Percentiles rank a stretch among this genome's conserved stretches.
Evolutionary conservation across 2,113 vertebrate species (phyloP).

Genomic region (Nannobrachium achirus): DNA sequence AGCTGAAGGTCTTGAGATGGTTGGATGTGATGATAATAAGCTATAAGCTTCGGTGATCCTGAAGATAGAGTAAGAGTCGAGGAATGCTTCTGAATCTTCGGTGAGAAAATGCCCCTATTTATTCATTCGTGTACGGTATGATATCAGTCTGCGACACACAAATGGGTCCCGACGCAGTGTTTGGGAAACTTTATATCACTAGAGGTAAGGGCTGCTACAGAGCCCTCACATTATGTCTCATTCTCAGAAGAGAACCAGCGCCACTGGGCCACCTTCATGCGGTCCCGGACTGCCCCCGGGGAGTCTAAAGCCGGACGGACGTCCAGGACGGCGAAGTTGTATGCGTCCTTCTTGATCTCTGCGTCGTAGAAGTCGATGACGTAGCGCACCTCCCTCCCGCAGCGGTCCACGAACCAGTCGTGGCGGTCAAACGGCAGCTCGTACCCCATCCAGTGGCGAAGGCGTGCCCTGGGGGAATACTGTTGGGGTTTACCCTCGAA

Average conservation of each 20-base stretch:
- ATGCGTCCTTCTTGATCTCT: constrained; percentile 82
- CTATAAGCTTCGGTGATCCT: too few relatives aligned
- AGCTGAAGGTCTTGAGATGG: too few relatives aligned
- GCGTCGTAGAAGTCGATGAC: constrained; percentile 97
- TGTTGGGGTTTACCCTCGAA: constrained; percentile 95
- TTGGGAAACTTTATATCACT: too few relatives aligned
- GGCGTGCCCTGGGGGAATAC: constrained; percentile 90
- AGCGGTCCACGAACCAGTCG: constrained; percentile 94
- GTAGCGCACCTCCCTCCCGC: constrained; percentile 92
- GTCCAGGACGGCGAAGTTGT: constrained; percentile 92
- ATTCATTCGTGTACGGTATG: too few relatives aligned
- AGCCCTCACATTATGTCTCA: too few relatives aligned
- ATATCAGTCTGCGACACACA: too few relatives aligned
- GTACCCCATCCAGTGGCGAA: constrained; percentile 98
- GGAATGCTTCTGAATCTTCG: too few relatives aligned
- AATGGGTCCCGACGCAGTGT: too few relatives aligned
- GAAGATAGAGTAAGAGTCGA: too few relatives aligned
- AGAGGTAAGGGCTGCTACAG: too few relatives aligned
- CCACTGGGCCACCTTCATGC: constrained; percentile 96
- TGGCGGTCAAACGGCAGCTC: constrained; percentile 97
- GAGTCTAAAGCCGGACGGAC: constrained; percentile 94
- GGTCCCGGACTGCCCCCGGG: constrained; percentile 90
- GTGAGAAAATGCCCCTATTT: too few relatives aligned
- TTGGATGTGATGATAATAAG: too few relatives aligned
- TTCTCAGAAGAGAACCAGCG: constrained; percentile 96